Base-by-base conservation (phyloP, 1,140 invertebrate genomes). In the Macrobrachium rosenbergii region DNA sequence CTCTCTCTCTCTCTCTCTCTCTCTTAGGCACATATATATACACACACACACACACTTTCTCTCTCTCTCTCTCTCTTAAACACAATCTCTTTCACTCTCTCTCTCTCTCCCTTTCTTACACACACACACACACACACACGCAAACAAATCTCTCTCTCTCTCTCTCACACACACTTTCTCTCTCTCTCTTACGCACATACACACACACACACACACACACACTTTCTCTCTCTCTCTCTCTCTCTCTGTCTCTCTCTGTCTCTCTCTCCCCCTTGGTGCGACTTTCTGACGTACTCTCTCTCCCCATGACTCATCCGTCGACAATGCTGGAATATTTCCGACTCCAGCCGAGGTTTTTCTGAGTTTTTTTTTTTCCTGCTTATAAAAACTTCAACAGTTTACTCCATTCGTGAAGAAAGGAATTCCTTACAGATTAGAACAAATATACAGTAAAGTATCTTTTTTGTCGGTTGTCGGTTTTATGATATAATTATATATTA, bases 161-260 rank as follows among this genome's bases (percentile, higher is more conserved):
- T 23, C 14, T 37, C 8, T 5, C 19, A 14, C 12, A 23, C 14
- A n/a, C n/a, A n/a, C n/a, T n/a, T n/a, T 17, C 28, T 69, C 67
- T 69, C 67, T 69, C 67, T 69, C 67, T 69, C 67, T 69, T n/a
- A n/a, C n/a, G n/a, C 12, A 23, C 14, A n/a, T n/a, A 21, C 69
- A 73, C 69, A 23, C 69, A 73, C 69, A 73, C 69, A 73, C 69
- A 73, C n/a, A 23, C 17, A 73, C n/a, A n/a, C n/a, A n/a, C 67
- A 14, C 67, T 69, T 17, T 69, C 67, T 69, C 67, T 69, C 67
- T 69, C 67, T 69, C 67, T 69, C 67, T 69, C 67, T 72, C 67
- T 72, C 67, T 72, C 67, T 72, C 72, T 75, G 28, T 75, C 72
- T 75, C 72, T 75, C 72, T 75, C 72, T 75, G 28, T 75, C 72